phyloP scores from a whole-genome alignment of 2,888 invertebrate genomes.

The Nebria salina region DNA sequence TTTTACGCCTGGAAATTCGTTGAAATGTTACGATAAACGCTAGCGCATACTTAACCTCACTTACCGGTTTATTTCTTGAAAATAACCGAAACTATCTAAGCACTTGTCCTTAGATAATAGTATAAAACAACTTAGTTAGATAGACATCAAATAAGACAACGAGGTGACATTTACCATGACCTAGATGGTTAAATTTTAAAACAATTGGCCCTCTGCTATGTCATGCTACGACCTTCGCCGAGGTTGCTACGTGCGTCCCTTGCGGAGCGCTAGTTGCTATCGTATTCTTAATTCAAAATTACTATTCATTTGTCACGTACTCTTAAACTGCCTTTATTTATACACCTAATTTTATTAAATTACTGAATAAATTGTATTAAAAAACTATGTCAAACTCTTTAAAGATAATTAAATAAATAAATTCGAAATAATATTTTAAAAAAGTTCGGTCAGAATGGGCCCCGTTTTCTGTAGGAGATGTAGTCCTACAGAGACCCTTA shows the following conservation, averaged over 20 bases:
- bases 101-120: neutral
- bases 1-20: neutral
- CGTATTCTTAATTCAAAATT: neutral
- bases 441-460: conserved; percentile 41
- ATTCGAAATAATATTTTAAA: neutral
- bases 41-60: neutral
- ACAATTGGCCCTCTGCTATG: neutral
- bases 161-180: neutral
- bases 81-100: neutral
- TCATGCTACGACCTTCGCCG: neutral
- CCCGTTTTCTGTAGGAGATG: conserved; percentile 17
- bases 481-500: neutral
- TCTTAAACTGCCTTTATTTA: neutral
- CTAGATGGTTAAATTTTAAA: neutral
- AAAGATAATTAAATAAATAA: no score
- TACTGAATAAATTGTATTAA: no score
- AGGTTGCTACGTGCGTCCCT: neutral
- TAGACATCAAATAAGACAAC: neutral
- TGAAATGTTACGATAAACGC: neutral
- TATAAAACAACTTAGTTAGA: neutral
- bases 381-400: no score
- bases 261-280: neutral
- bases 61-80: neutral
- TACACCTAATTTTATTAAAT: no score
- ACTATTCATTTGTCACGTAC: neutral